Evolutionary conservation across 2,113 vertebrate genomes (phyloP).

Genomic region (Desmodus rotundus): DNA sequence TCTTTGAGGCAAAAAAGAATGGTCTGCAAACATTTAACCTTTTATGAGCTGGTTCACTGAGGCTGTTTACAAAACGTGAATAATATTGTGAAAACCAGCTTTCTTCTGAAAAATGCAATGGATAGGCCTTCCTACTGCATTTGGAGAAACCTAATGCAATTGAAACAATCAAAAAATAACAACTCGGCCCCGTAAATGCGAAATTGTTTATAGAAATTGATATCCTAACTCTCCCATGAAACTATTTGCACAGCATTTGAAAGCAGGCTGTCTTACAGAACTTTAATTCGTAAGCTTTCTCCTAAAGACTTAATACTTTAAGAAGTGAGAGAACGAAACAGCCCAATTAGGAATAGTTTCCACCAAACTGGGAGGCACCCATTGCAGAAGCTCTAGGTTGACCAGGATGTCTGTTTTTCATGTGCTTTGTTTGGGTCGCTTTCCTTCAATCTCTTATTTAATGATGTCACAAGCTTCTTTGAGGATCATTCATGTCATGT

Average conservation of each 20-base stretch:
- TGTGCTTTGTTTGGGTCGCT: background rate
- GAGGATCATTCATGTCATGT: background rate
- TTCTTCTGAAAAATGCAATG: constrained; percentile 71
- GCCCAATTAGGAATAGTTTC: background rate
- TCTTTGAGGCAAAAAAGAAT: constrained; percentile 78
- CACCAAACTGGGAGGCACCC: background rate
- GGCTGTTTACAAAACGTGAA: constrained; percentile 74
- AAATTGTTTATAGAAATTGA: constrained; percentile 31
- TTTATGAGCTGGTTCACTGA: constrained; percentile 75
- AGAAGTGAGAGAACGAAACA: background rate
- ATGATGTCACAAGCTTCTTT: background rate
- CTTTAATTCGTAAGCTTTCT: background rate
- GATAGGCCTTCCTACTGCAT: constrained; percentile 55
- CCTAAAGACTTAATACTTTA: background rate
- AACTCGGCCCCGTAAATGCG: background rate
- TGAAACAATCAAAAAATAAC: constrained; percentile 49
- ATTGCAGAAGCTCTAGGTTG: background rate
- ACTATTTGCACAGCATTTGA: background rate
- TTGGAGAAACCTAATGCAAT: constrained; percentile 62
- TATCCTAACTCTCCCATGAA: background rate
- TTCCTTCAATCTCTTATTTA: background rate
- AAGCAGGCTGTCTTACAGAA: background rate
- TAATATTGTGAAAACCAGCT: constrained; percentile 62
- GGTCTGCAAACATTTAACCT: constrained; percentile 82
- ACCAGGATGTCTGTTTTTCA: background rate